phyloP scores from a whole-genome alignment of 2,113 vertebrate genomes.

The Albula glossodonta region DNA sequence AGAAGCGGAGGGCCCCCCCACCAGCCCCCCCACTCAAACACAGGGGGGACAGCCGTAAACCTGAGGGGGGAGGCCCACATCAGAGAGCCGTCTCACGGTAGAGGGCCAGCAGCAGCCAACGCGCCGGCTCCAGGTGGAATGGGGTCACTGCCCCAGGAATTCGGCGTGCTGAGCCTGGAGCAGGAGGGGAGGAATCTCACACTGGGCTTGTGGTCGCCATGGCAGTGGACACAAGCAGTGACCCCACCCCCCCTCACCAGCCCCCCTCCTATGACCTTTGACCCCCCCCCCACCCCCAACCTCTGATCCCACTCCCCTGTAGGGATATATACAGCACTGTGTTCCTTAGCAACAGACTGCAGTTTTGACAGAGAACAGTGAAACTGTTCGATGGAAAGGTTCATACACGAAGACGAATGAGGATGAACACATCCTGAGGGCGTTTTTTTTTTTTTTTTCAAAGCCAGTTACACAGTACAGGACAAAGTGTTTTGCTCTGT shows the following conservation, averaged over 20 bases:
- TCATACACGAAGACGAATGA: not conserved
- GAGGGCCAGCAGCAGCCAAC: not conserved
- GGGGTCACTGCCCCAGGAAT: constrained; percentile 10
- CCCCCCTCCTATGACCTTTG: not conserved
- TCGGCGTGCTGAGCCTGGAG: not conserved
- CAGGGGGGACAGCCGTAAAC: not conserved
- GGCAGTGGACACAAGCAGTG: not conserved
- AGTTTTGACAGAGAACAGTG: not conserved
- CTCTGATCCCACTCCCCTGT: not conserved
- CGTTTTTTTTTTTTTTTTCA: not conserved
- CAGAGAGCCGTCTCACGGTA: not conserved
- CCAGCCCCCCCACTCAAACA: not conserved
- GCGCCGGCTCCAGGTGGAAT: not conserved
- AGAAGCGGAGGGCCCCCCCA: too few species aligned
- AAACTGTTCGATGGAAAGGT: not conserved
- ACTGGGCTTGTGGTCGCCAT: not conserved
- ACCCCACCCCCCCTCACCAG: not conserved
- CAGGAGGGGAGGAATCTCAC: not conserved
- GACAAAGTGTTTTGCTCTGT: not conserved
- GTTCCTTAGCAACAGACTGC: not conserved
- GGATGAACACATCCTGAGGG: not conserved
- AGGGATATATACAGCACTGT: not conserved
- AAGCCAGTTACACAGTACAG: not conserved
- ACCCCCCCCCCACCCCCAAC: not conserved
- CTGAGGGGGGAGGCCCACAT: not conserved